A percentile compares a stretch with the other conserved stretches of the same genome.
Conservation (phyloP, 2,888 invertebrate species). For the Epinotia bilunana region DNA sequence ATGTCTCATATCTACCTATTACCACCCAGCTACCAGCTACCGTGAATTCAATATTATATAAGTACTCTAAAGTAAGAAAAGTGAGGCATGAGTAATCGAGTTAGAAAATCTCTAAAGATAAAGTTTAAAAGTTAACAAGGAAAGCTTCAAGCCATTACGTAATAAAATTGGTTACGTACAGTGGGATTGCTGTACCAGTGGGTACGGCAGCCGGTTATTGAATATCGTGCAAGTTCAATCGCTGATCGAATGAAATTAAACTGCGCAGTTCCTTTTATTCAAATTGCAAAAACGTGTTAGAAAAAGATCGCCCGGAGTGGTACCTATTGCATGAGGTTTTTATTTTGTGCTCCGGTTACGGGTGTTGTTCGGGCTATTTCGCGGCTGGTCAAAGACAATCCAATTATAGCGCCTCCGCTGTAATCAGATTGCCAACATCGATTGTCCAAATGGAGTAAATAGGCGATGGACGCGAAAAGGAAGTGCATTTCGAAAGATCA, state of each 20-base stretch:
- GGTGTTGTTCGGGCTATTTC: constrained; percentile 25
- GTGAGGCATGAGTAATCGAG: constrained; percentile 27
- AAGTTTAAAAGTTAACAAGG: constrained; percentile 55
- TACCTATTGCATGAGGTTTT: constrained; percentile 21
- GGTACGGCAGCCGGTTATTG: constrained; percentile 40
- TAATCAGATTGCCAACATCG: constrained; percentile 53
- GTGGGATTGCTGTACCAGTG: constrained; percentile 21
- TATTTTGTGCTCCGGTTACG: constrained; percentile 5
- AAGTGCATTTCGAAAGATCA: constrained; percentile 36
- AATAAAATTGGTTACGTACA: constrained; percentile 55
- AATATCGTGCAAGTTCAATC: constrained; percentile 43
- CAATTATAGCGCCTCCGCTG: constrained; percentile 55
- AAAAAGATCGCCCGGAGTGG: constrained; percentile 5
- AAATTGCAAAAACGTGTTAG: constrained; percentile 26
- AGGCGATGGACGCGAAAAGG: constrained; percentile 40
- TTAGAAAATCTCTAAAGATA: constrained; percentile 49
- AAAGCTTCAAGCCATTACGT: constrained; percentile 55
- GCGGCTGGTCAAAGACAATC: constrained; percentile 51
- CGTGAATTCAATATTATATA: neutral
- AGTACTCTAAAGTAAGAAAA: neutral
- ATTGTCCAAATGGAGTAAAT: constrained; percentile 42
- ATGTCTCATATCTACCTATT: neutral
- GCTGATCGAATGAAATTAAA: constrained; percentile 41
- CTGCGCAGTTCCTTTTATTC: constrained; percentile 33
- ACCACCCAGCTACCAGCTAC: neutral